Conservation (phyloP, 2,113 vertebrate genomes). For the Alosa alosa region DNA sequence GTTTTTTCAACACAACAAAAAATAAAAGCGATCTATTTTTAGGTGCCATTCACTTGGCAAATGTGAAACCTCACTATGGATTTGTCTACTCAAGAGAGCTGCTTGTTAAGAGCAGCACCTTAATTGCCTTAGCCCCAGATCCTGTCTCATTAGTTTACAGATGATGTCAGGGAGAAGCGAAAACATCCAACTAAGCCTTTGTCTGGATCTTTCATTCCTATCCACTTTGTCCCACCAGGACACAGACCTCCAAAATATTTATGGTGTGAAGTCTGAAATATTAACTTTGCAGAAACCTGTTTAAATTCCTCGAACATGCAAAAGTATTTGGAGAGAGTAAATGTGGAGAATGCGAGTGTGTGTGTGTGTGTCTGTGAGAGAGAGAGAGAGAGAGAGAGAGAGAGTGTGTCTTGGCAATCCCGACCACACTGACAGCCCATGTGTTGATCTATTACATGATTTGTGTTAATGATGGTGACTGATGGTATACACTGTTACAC, state of each 20-base stretch:
- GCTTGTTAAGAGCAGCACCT: neutral
- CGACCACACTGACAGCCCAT: neutral
- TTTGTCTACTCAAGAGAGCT: neutral
- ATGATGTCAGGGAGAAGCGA: neutral
- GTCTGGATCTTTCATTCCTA: neutral
- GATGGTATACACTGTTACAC: neutral
- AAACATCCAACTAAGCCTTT: slow-evolving; percentile 1
- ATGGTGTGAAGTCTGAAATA: neutral
- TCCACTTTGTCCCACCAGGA: neutral
- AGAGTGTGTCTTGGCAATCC: neutral
- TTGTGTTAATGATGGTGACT: neutral
- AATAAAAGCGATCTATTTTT: neutral
- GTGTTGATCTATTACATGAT: neutral
- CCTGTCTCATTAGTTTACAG: neutral
- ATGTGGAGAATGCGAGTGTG: neutral
- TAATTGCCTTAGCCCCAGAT: neutral
- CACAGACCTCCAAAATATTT: neutral
- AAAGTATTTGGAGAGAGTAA: neutral
- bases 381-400: neutral
- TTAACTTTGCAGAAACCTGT: neutral
- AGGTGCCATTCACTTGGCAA: neutral
- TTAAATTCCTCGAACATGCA: neutral
- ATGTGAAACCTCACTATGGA: neutral
- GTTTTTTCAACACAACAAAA: neutral
- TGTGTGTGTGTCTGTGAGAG: neutral